Base-by-base conservation (phyloP, 2,888 invertebrate genomes). In the Aplocera efformata region DNA sequence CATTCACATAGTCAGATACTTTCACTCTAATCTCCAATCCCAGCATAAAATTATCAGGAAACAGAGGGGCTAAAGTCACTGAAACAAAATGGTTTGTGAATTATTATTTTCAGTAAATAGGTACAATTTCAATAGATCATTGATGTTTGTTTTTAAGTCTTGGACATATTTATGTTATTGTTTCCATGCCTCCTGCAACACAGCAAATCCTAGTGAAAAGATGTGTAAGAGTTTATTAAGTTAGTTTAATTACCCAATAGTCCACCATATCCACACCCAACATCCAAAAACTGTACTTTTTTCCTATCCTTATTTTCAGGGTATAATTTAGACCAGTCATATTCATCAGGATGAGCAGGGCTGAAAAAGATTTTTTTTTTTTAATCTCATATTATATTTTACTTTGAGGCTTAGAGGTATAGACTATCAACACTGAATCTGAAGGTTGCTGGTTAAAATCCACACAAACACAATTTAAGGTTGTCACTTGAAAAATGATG, bases 221-320 rank as follows among this genome's bases (percentile, higher is more conserved):
- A n/a, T n/a, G n/a, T n/a, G n/a, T n/a, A n/a, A n/a, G n/a, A n/a
- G n/a, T n/a, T n/a, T n/a, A n/a, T n/a, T n/a, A 17, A 26, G 8
- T n/a, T 25, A 20, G 25, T 24, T 43, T 42, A 51, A 57, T 45
- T 86, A 94, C 94, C 93, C 57, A 97, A 78, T 39, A 99, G 89
- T 7, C 99, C 99, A 17, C 99, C 99, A 89, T 99, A 99, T 1
- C 99, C 99, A 88, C 99, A 99, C 0, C 99, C 99, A 59, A 99
- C 91, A 80, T 99, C 99, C 13, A 96, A 93, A 86, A 98, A 98
- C 74, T 98, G 94, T 0, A 99, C 95, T 51, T 61, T 58, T 42
- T 83, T 80, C 34, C 2, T 3, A 11, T 74, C 27, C 36, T 58
- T n/a, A n/a, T n/a, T 68, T 30, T 74, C 65, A 28, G 97, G 96